These are phyloP conservation scores for Cabera pusaria DNA, from an alignment of 2,888 invertebrate genomes.

Conservation along the genomic window DNA sequence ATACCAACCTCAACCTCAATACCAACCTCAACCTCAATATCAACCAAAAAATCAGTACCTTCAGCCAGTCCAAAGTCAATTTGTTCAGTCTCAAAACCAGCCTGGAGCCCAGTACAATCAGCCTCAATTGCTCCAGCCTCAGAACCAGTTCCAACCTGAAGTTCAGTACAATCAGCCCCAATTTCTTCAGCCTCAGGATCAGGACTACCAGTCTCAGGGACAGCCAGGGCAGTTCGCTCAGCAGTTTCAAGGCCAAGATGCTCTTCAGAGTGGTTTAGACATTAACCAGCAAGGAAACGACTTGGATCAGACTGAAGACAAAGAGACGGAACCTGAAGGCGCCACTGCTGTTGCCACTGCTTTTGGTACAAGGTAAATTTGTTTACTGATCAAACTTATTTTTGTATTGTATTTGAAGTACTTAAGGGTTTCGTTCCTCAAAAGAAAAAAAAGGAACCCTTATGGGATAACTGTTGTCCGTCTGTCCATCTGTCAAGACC, in stretches of 20 bases:
- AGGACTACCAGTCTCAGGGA: constrained; percentile 24
- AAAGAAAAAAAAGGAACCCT: no score
- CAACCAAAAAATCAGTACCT: constrained; percentile 29
- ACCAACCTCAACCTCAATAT: constrained; percentile 3
- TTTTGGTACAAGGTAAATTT: constrained; percentile 69
- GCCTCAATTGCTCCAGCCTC: constrained; percentile 34
- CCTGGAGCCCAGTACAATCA: constrained; percentile 32
- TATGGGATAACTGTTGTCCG: no score
- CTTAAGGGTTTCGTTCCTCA: no score
- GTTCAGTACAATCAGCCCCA: constrained; percentile 27
- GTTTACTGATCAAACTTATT: no score
- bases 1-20: constrained; percentile 9
- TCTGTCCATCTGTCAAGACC: no score
- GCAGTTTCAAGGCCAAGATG: constrained; percentile 43
- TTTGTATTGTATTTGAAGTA: no score
- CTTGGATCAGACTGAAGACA: constrained; percentile 52
- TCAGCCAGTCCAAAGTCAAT: no score
- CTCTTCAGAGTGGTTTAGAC: constrained; percentile 66
- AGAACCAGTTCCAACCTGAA: constrained; percentile 29
- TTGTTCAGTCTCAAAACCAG: constrained; percentile 29
- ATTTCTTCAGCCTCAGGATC: constrained; percentile 17
- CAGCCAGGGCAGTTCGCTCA: constrained; percentile 29
- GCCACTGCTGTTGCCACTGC: constrained; percentile 72
- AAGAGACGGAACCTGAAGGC: constrained; percentile 40
- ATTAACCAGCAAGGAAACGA: constrained; percentile 66